These are phyloP conservation scores for Philotrypesis tridentata DNA, from an alignment of 1,140 invertebrate species.

Conservation along the genomic window DNA sequence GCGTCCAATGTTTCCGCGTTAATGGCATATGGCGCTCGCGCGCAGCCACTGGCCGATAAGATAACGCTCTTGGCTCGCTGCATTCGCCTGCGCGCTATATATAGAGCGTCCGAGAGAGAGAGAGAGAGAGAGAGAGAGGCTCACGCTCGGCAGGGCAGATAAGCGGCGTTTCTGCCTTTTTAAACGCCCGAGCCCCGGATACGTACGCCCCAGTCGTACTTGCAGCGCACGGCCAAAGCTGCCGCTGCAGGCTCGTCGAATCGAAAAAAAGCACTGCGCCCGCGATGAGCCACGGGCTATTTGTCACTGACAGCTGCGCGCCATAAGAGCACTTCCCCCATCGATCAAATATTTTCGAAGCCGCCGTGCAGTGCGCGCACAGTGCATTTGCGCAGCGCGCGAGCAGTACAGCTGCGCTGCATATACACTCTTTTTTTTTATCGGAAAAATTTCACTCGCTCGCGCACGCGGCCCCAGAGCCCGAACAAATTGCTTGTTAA, in stretches of 20 bases:
- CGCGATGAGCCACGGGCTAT: background rate
- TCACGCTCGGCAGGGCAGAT: constrained; percentile 15
- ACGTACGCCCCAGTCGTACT: no score
- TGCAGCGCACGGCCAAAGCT: no score
- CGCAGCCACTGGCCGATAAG: constrained; percentile 60
- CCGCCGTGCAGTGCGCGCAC: no score
- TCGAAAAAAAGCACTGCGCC: background rate
- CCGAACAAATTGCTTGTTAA: background rate
- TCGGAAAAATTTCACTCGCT: background rate
- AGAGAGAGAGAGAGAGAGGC: background rate
- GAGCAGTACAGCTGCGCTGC: no score
- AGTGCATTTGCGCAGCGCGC: no score
- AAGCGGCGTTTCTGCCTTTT: constrained; percentile 34
- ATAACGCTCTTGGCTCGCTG: constrained; percentile 53
- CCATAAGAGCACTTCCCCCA: background rate
- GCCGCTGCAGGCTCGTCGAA: no score
- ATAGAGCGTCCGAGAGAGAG: background rate
- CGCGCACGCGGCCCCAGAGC: no score
- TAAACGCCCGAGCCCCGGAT: constrained; percentile 29
- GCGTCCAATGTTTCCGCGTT: constrained; percentile 56
- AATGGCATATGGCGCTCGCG: constrained; percentile 59
- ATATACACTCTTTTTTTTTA: background rate
- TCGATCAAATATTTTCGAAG: constrained; percentile 6
- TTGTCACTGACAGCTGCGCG: constrained; percentile 33
- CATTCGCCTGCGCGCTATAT: constrained; percentile 42